phyloP scores from a whole-genome alignment of 2,113 vertebrate species.

The Sakesphorus luctuosus region DNA sequence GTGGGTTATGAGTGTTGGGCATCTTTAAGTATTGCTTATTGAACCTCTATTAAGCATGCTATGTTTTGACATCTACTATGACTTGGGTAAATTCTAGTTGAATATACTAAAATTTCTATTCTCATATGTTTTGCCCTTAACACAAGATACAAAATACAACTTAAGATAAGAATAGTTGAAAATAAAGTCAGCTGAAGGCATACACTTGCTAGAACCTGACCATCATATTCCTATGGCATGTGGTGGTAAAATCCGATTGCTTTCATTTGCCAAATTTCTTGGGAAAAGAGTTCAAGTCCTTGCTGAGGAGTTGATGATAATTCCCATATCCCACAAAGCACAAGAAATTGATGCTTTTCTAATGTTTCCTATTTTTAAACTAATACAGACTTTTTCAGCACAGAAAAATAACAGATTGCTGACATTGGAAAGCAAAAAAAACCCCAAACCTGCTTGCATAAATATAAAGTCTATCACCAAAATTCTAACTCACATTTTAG shows the following conservation, averaged over 20 bases:
- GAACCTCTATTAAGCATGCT: not conserved
- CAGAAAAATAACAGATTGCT: not conserved
- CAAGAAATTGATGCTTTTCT: not conserved
- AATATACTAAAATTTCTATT: not conserved
- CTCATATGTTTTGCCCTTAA: not conserved
- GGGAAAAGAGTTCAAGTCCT: not conserved
- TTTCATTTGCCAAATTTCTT: not conserved
- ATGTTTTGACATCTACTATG: not conserved
- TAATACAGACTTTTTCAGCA: not conserved
- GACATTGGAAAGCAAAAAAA: not conserved
- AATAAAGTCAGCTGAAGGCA: not conserved
- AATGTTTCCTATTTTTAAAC: not conserved
- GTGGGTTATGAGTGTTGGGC: not conserved
- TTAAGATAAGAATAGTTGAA: not conserved
- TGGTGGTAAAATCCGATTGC: not conserved
- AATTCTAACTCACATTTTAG: not conserved
- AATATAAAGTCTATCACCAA: not conserved
- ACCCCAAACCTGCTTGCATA: not conserved
- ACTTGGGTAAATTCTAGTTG: not conserved
- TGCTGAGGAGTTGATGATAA: not conserved
- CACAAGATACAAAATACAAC: not conserved
- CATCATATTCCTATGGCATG: not conserved
- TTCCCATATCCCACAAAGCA: not conserved
- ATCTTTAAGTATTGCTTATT: not conserved
- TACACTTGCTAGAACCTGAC: not conserved